Conservation (phyloP, 2,797 vertebrate genomes). For the Spheniscus humboldti region DNA sequence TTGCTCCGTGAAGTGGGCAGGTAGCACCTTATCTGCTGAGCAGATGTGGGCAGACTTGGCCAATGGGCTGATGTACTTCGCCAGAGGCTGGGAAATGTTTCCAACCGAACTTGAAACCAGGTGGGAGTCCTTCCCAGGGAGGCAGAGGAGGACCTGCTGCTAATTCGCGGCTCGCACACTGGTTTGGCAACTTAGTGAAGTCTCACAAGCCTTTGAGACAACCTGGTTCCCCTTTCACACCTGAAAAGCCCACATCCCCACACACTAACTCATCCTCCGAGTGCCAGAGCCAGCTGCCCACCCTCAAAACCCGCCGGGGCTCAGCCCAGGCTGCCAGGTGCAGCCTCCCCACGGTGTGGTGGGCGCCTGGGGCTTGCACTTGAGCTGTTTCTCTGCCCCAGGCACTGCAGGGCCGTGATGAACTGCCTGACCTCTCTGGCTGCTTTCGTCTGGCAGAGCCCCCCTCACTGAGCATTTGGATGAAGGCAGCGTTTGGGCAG, state of each 20-base stretch:
- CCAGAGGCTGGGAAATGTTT: not conserved
- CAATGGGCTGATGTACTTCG: not conserved
- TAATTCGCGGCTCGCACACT: not conserved
- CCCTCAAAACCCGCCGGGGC: accelerated
- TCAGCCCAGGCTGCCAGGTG: not conserved
- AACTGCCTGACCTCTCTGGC: not conserved
- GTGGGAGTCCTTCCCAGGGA: not conserved
- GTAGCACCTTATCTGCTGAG: not conserved
- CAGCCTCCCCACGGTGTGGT: accelerated
- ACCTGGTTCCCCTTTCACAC: not conserved
- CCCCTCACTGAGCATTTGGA: not conserved
- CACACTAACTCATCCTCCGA: accelerated
- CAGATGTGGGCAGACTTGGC: accelerated
- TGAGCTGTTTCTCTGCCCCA: not conserved
- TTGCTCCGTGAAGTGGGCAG: not conserved
- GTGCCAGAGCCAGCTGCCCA: not conserved
- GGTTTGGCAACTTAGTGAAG: not conserved
- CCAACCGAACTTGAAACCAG: not conserved
- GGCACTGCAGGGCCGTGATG: accelerated
- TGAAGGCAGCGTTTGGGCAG: not conserved
- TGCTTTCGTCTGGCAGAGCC: accelerated
- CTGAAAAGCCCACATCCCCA: not conserved
- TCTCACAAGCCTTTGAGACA: not conserved
- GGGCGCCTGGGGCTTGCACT: not conserved
- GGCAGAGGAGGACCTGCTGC: not conserved